Percentiles rank a stretch among this genome's conserved stretches.
Conservation (phyloP, 2,888 invertebrate species). For the Trimorus sp. region DNA sequence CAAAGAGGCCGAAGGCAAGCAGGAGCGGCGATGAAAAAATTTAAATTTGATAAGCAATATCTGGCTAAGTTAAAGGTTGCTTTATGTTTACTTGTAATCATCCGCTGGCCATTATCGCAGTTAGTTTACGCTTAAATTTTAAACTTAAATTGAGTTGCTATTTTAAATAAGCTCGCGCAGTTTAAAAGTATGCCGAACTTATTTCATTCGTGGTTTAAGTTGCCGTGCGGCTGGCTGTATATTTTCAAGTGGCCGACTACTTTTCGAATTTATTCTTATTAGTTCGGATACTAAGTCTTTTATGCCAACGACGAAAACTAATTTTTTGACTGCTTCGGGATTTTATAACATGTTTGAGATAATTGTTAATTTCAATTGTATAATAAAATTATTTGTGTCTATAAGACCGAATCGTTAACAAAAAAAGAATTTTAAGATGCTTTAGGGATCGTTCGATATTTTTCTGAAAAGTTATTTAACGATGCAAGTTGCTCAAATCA, state of each 20-base stretch:
- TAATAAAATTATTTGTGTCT: no score
- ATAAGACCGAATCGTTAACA: no score
- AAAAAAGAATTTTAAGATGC: no score
- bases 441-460: no score
- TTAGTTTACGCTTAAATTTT: slow-evolving; percentile 48
- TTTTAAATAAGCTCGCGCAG: slow-evolving; percentile 57
- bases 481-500: no score
- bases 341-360: no score
- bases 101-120: slow-evolving; percentile 41
- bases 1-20: no score
- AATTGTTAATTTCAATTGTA: no score
- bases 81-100: slow-evolving; percentile 41
- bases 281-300: slow-evolving; percentile 25
- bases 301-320: not conserved
- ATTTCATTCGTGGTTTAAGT: slow-evolving; percentile 46
- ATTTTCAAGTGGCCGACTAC: slow-evolving; percentile 51
- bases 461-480: no score
- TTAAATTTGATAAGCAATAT: no score
- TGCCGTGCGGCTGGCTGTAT: slow-evolving; percentile 39
- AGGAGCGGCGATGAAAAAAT: no score
- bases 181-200: slow-evolving; percentile 57
- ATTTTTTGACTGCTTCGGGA: slow-evolving; percentile 3
- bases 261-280: slow-evolving; percentile 53
- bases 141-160: slow-evolving; percentile 61
- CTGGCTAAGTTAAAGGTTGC: no score